Evolutionary conservation across 2,113 vertebrate genomes (phyloP), one percentile per base, ranked within the genome.

Genomic region (Labrus mixtus): DNA sequence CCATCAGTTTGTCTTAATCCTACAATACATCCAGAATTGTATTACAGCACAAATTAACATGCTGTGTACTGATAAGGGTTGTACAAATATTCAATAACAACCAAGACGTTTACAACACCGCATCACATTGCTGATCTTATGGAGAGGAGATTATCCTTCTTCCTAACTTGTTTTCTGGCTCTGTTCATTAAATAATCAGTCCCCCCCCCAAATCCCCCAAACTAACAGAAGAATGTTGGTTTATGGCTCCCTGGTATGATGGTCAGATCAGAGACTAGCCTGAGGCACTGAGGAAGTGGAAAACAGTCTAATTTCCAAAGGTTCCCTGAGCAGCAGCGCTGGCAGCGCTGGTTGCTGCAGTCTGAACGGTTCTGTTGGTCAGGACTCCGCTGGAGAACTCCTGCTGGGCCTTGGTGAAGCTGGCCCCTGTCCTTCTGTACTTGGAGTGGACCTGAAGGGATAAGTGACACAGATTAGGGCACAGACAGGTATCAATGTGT

Each of bases 311-410:
- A 61, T 84, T 85, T 41, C 23, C 92, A 76, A 98, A 96, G 66
- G 94, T 85, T 0, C 86, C 91, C 84, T 95, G 96, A 51, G 96
- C 95, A 1, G 96, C 94, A 0, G 96, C 88, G 22, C 93, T 88
- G 37, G 97, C 96, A 0, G 93, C 97, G 0, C 90, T 90, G 0
- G 96, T 39, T 0, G 98, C 96, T 0, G 95, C 95, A 0, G 37
- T 94, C 88, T 97, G 98, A 90, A 99, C 95, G 70, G 90, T 91
- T 68, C 93, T 90, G 93, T 93, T 99, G 86, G 86, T 95, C 85
- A 99, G 90, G 83, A 99, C 96, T 53, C 95, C 97, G 8, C 95
- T 94, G 68, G 97, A 98, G 79, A 99, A 97, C 90, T 99, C 98
- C 53, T 96, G 95, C 81, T 99, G 98, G 1, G 97, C 98, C 81